Conservation (phyloP, 2,888 invertebrate species). For the Nemotelus nigrinus region DNA sequence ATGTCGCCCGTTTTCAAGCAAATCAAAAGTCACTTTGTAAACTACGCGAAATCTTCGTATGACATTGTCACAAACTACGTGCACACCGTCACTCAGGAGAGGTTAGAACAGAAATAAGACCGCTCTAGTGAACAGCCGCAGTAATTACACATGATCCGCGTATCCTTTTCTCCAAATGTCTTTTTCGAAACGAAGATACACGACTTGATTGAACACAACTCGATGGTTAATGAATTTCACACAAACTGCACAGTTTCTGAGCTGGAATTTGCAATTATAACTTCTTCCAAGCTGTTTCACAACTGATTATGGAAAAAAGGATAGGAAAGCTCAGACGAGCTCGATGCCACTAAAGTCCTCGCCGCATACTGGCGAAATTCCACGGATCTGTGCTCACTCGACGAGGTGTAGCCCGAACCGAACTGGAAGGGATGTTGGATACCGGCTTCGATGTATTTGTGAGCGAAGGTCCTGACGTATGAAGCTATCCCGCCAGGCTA, state of each 20-base stretch:
- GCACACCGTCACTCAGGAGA: background rate
- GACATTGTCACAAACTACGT: background rate
- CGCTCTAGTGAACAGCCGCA: constrained; percentile 4
- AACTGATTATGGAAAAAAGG: constrained; percentile 46
- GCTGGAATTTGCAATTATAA: background rate
- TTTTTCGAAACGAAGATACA: background rate
- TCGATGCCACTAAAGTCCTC: constrained; percentile 48
- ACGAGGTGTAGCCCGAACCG: background rate
- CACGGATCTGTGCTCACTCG: constrained; percentile 21
- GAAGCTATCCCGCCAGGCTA: no score
- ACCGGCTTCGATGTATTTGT: constrained; percentile 22
- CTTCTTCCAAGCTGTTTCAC: constrained; percentile 22
- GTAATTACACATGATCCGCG: background rate
- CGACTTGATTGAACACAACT: background rate
- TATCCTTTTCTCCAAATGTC: constrained; percentile 32
- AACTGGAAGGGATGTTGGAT: constrained; percentile 11
- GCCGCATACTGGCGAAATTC: constrained; percentile 38
- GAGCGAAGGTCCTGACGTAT: background rate
- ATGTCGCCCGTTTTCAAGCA: background rate
- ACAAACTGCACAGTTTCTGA: background rate
- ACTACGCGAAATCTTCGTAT: background rate
- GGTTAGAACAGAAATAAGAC: constrained; percentile 3
- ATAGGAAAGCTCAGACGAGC: constrained; percentile 52
- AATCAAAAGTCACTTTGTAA: background rate
- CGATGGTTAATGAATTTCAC: background rate